Conservation (phyloP, 2,113 vertebrate genomes). For the Trematocara nigrifrons region DNA sequence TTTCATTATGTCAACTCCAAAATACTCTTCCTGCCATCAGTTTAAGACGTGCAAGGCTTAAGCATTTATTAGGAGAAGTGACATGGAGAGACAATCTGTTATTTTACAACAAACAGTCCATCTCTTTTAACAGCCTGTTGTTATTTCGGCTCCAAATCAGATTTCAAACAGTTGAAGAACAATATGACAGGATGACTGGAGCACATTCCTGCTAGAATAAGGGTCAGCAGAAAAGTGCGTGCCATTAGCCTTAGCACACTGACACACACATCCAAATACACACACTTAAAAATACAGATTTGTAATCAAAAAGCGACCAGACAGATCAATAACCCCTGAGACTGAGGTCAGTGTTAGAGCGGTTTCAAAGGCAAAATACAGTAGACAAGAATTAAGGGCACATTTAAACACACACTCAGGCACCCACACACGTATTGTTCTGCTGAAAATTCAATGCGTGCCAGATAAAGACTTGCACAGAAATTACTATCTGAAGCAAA, state of each 20-base stretch:
- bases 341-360: background rate
- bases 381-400: background rate
- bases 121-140: background rate
- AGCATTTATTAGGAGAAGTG: background rate
- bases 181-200: background rate
- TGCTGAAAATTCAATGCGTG: background rate
- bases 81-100: background rate
- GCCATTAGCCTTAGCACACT: background rate
- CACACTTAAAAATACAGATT: background rate
- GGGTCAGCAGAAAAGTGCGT: background rate
- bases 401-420: background rate
- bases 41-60: background rate
- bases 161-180: background rate
- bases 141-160: background rate
- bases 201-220: background rate
- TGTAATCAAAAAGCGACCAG: background rate
- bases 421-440: background rate
- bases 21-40: background rate
- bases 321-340: constrained; percentile 23
- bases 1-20: background rate
- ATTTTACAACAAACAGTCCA: background rate
- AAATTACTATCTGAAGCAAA: background rate
- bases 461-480: background rate
- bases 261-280: background rate
- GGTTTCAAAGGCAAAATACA: background rate